These are phyloP conservation scores for Holcopasites calliopsidis DNA, from an alignment of 1,140 invertebrate genomes.

Conservation along the genomic window DNA sequence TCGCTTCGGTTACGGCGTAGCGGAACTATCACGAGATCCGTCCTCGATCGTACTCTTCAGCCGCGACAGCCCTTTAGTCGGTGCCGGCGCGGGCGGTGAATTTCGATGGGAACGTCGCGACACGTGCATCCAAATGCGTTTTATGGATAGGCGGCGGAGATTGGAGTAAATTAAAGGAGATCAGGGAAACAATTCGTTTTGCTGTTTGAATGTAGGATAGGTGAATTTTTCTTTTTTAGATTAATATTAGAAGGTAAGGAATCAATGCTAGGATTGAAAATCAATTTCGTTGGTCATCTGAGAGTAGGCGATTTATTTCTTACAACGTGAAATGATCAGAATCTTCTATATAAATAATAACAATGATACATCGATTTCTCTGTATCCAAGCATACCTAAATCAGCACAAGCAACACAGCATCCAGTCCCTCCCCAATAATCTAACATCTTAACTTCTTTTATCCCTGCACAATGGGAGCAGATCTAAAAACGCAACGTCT, in stretches of 20 bases:
- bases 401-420: no score
- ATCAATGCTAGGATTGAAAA: no score
- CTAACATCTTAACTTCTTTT: background rate
- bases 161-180: background rate
- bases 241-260: no score
- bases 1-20: background rate
- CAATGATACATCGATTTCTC: no score
- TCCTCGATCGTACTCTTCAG: conserved; percentile 7
- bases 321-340: no score
- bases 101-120: conserved; percentile 16
- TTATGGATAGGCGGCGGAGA: background rate
- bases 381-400: no score
- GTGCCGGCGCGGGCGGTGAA: background rate
- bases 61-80: background rate
- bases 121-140: background rate
- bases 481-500: background rate
- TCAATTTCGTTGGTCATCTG: no score
- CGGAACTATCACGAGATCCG: conserved; percentile 48
- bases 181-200: no score
- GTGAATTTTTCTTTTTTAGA: no score
- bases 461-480: background rate
- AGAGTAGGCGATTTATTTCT: no score
- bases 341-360: no score
- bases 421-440: background rate
- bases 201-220: no score